Evolutionary conservation across 2,113 vertebrate genomes (phyloP), one percentile per base, ranked within the genome.

Genomic region (Mugil cephalus): DNA sequence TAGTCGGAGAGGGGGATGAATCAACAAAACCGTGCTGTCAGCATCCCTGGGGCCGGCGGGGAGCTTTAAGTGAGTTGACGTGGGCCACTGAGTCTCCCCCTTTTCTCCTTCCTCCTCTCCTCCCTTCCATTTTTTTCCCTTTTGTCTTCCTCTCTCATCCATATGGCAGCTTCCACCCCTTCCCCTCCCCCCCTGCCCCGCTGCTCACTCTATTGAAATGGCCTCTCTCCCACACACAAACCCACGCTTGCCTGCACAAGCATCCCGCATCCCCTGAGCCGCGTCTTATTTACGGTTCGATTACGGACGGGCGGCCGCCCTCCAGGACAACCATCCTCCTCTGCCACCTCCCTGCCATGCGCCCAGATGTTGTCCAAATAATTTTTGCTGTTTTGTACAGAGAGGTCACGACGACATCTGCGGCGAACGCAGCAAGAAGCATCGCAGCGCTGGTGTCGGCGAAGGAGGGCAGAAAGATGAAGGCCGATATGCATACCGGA

Each of bases 281-380:
- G 43, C 51, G 66, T 87, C 82, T 88, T 92, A 91, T 92, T 93
- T 88, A 92, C 79, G 80, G 84, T 91, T 88, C 80, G 73, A 88
- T 92, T 85, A 84, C 51, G 34, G 53, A 43, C 68, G 34, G 53
- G 40, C 68, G 46, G 76, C 68, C 73, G 73, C 82, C 88, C 84
- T 86, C 75, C 61, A 84, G 83, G 77, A 80, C 51, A 15, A 42
- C 18, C 51, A 51, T 61, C 54, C 36, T 88, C 24, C 68, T 82
- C 76, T 45, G 42, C 73, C 63, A 63, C 67, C 51, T 63, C 55
- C 71, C 68, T 35, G 59, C 66, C 69, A 77, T 52, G 64, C 71
- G 67, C 76, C 78, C 89, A 90, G 92, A 92, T 91, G 88, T 87
- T 87, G 77, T 59, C 84, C 40, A 30, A 66, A 88, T 88, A 89